Evolutionary conservation across 2,888 invertebrate species (phyloP), one percentile per base, ranked within the genome.

Genomic region (Papilio demoleus): DNA sequence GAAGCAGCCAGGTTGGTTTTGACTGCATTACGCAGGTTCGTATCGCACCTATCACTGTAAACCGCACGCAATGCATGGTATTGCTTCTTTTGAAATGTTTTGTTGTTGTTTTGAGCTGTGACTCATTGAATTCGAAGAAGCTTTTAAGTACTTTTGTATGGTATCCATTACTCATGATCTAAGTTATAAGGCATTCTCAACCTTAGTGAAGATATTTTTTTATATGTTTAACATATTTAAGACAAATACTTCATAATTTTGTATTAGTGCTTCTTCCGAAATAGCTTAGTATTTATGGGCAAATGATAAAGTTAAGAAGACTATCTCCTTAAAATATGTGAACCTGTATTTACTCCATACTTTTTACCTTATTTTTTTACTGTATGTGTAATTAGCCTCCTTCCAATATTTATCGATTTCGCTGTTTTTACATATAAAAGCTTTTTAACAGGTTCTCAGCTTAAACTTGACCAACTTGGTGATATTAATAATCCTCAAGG

Each of bases 401-500:
- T n/a, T n/a, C n/a, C n/a, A n/a, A n/a, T n/a, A n/a, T n/a, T n/a
- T n/a, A n/a, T n/a, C n/a, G n/a, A n/a, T n/a, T n/a, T n/a, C n/a
- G n/a, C n/a, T n/a, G n/a, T n/a, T n/a, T n/a, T n/a, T n/a, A n/a
- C n/a, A n/a, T n/a, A n/a, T n/a, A n/a, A n/a, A n/a, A n/a, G n/a
- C n/a, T 63, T 50, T 14, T 27, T 81, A 83, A 1, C 86, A 95
- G 95, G 95, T 97, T 2, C 88, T 97, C 58, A 97, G 97, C 77
- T 87, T 97, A 65, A 97, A 97, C 88, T 86, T 97, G 68, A 97
- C 97, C 0, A 97, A 97, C 84, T 87, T 97, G 72, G 91, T 97
- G 59, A 95, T 97, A 70, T 92, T 97, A 67, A 93, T 97, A 62
- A 94, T 97, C 36, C 88, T 97, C 70, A 97, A 97, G 87, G 96